phyloP scores from a whole-genome alignment of 2,888 invertebrate species.

The Fragum sueziense region DNA sequence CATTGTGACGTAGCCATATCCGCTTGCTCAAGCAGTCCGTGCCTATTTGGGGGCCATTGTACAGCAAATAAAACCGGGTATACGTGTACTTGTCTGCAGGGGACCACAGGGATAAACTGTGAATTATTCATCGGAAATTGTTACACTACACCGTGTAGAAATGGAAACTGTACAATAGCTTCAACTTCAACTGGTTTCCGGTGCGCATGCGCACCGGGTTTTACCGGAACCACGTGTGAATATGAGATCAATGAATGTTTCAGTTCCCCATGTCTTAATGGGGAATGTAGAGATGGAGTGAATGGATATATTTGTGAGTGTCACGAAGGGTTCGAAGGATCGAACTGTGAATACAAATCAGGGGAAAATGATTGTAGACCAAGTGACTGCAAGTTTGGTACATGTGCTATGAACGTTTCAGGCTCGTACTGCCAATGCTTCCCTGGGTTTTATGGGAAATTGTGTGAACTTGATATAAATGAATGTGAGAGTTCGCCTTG shows the following conservation, averaged over 20 bases:
- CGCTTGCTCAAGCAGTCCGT: conserved; percentile 23
- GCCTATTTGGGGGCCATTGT: conserved; percentile 36
- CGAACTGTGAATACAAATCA: conserved; percentile 24
- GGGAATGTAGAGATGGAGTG: conserved; percentile 37
- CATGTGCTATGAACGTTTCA: conserved; percentile 48
- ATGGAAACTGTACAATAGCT: conserved; percentile 33
- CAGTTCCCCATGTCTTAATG: conserved; percentile 41
- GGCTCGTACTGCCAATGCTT: conserved; percentile 57
- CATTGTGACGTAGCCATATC: conserved; percentile 11
- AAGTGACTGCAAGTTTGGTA: conserved; percentile 36
- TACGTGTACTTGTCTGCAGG: conserved; percentile 28
- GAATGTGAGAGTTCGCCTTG: conserved; percentile 45
- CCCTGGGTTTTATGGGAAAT: conserved; percentile 44
- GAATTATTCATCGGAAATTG: conserved; percentile 40
- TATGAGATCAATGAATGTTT: conserved; percentile 51
- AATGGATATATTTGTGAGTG: conserved; percentile 40
- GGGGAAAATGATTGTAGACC: conserved; percentile 14
- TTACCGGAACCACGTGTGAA: conserved; percentile 45
- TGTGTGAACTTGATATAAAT: conserved; percentile 39
- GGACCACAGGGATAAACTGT: conserved; percentile 31
- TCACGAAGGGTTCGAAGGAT: conserved; percentile 18
- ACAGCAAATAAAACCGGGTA: neutral
- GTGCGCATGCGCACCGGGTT: conserved; percentile 38
- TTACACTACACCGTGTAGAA: conserved; percentile 28
- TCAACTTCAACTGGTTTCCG: conserved; percentile 18